These are phyloP conservation scores for Brevimyrus niger DNA, from an alignment of 2,113 vertebrate genomes.

Conservation along the genomic window DNA sequence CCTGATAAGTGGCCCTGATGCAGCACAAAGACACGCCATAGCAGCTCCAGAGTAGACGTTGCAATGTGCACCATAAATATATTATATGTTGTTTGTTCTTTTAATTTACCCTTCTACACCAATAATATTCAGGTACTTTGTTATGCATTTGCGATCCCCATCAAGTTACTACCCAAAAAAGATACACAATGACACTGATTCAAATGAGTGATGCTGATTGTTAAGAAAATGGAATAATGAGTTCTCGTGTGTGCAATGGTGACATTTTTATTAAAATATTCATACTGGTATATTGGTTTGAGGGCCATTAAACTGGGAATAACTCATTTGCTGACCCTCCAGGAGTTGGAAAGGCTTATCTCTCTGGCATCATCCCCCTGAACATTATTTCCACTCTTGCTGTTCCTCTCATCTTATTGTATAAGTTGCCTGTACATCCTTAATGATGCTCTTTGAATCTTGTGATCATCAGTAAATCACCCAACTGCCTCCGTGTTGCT, in stretches of 20 bases:
- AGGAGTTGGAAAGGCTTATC: not conserved
- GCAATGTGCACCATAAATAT: not conserved
- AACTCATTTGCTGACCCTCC: not conserved
- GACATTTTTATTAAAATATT: not conserved
- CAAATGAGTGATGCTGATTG: not conserved
- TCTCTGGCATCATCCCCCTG: not conserved
- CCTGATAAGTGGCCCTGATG: not conserved
- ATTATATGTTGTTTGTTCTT: not conserved
- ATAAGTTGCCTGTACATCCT: not conserved
- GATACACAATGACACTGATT: not conserved
- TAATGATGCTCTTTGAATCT: not conserved
- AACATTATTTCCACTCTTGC: not conserved
- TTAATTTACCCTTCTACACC: constrained; percentile 4
- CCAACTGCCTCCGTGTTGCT: not conserved
- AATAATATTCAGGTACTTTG: constrained; percentile 8
- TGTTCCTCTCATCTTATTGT: not conserved
- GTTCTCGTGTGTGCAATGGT: not conserved
- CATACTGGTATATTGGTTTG: not conserved
- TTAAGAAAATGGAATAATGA: not conserved
- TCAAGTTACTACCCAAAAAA: not conserved
- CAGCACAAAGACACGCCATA: not conserved
- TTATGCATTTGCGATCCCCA: not conserved
- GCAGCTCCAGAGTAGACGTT: constrained; percentile 1
- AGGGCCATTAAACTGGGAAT: not conserved
- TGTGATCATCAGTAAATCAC: not conserved